phyloP scores from a whole-genome alignment of 2,797 vertebrate species.

The Lithobates pipiens region DNA sequence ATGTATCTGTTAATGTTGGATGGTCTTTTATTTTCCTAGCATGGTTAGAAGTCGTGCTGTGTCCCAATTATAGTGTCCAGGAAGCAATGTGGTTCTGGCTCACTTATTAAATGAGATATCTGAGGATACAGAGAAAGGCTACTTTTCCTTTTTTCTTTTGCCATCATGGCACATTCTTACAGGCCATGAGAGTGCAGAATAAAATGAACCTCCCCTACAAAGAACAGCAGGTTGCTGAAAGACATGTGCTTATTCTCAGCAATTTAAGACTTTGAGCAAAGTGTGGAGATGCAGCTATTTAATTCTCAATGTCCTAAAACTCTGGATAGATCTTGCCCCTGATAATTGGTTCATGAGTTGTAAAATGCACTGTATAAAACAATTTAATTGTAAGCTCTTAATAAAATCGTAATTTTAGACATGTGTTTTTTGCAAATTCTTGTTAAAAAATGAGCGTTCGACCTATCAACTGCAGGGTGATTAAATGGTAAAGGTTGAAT shows the following conservation, averaged over 20 bases:
- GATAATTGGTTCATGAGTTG: conserved; percentile 38
- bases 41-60: conserved; percentile 54
- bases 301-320: conserved; percentile 8
- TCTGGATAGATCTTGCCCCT: conserved; percentile 30
- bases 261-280: conserved; percentile 46
- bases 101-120: conserved; percentile 56
- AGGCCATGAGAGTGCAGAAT: conserved; percentile 31
- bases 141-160: conserved; percentile 43
- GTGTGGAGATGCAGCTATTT: conserved; percentile 31
- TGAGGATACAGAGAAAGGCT: conserved; percentile 44
- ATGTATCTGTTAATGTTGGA: conserved; percentile 60
- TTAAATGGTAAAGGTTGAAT: too few relatives aligned
- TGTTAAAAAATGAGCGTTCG: too few relatives aligned
- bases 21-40: conserved; percentile 64
- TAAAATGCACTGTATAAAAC: conserved; percentile 4
- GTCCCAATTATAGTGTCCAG: conserved; percentile 55
- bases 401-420: too few relatives aligned
- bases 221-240: conserved; percentile 57
- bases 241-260: conserved; percentile 43
- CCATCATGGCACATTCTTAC: conserved; percentile 44
- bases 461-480: too few relatives aligned
- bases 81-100: conserved; percentile 39
- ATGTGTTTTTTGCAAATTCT: too few relatives aligned
- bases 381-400: neutral
- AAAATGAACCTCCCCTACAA: conserved; percentile 48